Percentiles rank a stretch among this genome's conserved stretches.
These are phyloP conservation scores for Hemibagrus guttatus DNA, from an alignment of 2,797 vertebrate species.

Conservation along the genomic window DNA sequence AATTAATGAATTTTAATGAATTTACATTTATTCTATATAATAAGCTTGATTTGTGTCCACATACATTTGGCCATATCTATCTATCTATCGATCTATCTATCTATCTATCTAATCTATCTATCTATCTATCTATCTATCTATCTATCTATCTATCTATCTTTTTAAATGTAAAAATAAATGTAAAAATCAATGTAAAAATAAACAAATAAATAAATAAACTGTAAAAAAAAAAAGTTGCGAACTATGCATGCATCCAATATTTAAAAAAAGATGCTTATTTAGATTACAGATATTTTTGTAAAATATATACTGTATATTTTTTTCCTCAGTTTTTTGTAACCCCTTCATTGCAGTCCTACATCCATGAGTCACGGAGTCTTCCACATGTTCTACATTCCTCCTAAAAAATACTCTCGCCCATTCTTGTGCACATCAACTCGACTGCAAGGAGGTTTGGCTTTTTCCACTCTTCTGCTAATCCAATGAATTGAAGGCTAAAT, in stretches of 20 bases:
- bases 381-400: slow-evolving; percentile 26
- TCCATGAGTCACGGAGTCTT: not conserved
- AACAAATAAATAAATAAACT: too few species aligned
- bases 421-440: slow-evolving; percentile 77
- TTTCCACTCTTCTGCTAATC: slow-evolving; percentile 18
- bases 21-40: not conserved
- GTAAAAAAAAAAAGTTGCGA: too few species aligned
- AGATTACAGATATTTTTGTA: not conserved
- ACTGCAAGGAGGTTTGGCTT: slow-evolving; percentile 77
- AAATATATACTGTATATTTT: not conserved
- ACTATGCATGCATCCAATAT: too few species aligned
- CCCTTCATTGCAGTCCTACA: not conserved
- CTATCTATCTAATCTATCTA: too few species aligned
- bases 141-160: too few species aligned
- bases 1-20: not conserved
- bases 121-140: too few species aligned
- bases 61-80: too few species aligned
- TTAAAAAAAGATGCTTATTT: not conserved
- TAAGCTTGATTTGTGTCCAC: too few species aligned
- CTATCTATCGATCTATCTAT: too few species aligned
- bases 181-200: too few species aligned
- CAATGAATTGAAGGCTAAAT: slow-evolving; percentile 55
- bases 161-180: too few species aligned
- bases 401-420: slow-evolving; percentile 72
- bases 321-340: not conserved